phyloP scores from a whole-genome alignment of 2,888 invertebrate species.

The Meganola albula region DNA sequence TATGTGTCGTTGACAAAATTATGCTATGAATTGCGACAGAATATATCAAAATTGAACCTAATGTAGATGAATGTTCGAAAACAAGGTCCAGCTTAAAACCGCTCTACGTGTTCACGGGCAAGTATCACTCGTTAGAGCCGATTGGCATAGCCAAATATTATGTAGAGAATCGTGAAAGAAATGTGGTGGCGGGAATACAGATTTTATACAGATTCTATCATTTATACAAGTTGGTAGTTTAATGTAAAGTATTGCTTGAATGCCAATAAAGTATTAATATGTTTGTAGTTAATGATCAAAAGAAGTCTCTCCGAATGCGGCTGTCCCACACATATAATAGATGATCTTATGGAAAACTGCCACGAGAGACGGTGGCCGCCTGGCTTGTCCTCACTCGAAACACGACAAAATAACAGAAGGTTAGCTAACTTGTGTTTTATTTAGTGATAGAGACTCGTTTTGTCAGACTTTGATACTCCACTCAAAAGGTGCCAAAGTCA shows the following conservation, averaged over 20 bases:
- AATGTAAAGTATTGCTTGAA: neutral
- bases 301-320: conserved; percentile 94
- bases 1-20: neutral
- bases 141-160: no score
- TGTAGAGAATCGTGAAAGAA: no score
- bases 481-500: no score
- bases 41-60: no score
- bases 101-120: no score
- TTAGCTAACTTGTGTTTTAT: conserved; percentile 49
- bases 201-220: no score
- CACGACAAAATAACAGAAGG: conserved; percentile 94
- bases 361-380: conserved; percentile 97
- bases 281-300: conserved; percentile 91
- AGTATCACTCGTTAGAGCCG: no score
- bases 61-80: no score
- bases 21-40: neutral
- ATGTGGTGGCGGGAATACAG: no score
- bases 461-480: no score
- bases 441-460: no score
- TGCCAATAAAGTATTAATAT: neutral
- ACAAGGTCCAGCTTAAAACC: no score
- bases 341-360: conserved; percentile 97
- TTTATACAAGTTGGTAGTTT: neutral
- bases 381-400: conserved; percentile 94
- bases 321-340: conserved; percentile 94